phyloP scores from a whole-genome alignment of 2,888 invertebrate genomes.

The Brachynemurus nebulosus region DNA sequence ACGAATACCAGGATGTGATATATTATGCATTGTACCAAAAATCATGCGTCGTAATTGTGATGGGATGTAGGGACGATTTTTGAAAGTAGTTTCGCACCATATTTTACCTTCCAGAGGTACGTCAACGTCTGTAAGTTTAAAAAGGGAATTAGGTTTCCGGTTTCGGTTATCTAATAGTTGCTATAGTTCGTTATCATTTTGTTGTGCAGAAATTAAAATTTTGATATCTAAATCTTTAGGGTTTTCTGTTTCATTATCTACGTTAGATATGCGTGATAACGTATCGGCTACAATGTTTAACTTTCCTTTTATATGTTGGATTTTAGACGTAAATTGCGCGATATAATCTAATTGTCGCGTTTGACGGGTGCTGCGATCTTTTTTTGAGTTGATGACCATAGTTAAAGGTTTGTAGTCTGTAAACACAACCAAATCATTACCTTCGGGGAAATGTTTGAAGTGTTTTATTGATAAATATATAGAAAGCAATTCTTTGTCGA shows the following conservation, averaged over 20 bases:
- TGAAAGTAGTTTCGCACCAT: conserved; percentile 11
- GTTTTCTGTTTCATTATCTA: neutral
- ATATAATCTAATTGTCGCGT: conserved; percentile 4
- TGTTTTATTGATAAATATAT: neutral
- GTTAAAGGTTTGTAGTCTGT: conserved; percentile 1
- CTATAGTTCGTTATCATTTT: neutral
- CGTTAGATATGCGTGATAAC: conserved; percentile 1
- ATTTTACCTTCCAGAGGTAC: neutral
- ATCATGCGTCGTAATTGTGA: conserved; percentile 13
- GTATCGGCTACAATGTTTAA: conserved; percentile 7
- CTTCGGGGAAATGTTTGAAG: too few relatives aligned
- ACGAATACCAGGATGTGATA: conserved; percentile 16
- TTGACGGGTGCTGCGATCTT: neutral
- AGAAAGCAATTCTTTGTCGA: neutral
- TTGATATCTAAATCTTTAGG: neutral
- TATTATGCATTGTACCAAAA: conserved; percentile 16
- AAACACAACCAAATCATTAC: neutral
- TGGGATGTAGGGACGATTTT: conserved; percentile 18
- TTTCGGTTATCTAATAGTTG: neutral
- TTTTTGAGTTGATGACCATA: neutral
- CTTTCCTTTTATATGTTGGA: neutral
- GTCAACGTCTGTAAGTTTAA: neutral
- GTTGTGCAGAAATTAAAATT: neutral
- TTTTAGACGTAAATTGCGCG: conserved; percentile 7
- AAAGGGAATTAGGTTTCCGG: neutral